Percentiles rank a stretch among this genome's conserved stretches.
phyloP scores from a whole-genome alignment of 2,888 invertebrate species.

The Labia minor region DNA sequence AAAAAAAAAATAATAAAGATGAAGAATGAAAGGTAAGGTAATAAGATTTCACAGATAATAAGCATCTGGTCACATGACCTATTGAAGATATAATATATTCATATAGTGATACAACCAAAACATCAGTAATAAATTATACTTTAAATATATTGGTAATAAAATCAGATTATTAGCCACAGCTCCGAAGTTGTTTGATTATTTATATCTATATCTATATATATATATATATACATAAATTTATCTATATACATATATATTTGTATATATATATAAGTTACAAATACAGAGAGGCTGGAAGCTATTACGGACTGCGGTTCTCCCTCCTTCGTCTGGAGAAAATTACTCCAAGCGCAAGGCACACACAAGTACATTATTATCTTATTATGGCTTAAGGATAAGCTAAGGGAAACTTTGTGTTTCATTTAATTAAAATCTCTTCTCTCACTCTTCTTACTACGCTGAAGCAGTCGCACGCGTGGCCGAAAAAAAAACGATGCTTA shows the following conservation, averaged over 20 bases:
- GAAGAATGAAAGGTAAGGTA: neutral
- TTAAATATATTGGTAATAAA: slow-evolving; percentile 8
- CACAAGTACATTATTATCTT: slow-evolving; percentile 13
- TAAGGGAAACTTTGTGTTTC: slow-evolving; percentile 13
- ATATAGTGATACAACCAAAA: neutral
- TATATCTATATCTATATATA: neutral
- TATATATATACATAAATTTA: neutral
- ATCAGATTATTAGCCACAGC: neutral
- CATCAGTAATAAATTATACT: neutral
- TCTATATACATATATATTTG: too few species aligned
- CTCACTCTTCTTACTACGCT: neutral
- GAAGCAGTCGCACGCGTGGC: neutral
- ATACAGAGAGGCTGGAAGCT: neutral
- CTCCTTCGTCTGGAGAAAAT: neutral
- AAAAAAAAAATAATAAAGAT: neutral
- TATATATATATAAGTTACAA: neutral
- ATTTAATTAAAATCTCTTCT: slow-evolving; percentile 13
- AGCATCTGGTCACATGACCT: neutral
- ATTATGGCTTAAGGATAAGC: slow-evolving; percentile 13
- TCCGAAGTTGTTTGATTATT: neutral
- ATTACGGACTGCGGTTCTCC: neutral
- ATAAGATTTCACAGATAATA: neutral
- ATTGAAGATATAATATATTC: neutral
- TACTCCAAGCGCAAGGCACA: slow-evolving; percentile 3
- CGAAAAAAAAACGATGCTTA: neutral